phyloP scores from a whole-genome alignment of 2,888 invertebrate species.

The Amblyjoppa fuscipennis region DNA sequence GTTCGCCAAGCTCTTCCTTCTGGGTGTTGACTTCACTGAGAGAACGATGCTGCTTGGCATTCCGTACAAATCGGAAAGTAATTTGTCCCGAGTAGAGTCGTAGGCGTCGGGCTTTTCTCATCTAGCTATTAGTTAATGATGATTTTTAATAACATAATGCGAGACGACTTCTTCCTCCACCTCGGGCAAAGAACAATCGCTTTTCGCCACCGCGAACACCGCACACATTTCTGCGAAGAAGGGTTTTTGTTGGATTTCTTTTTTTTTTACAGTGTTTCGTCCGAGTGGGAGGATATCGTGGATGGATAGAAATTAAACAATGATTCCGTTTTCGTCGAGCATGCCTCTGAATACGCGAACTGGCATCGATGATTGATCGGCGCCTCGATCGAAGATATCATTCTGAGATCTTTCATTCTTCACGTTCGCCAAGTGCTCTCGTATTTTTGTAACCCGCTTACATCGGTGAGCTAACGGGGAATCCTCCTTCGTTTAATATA shows the following conservation, averaged over 20 bases:
- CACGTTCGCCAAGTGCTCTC: background rate
- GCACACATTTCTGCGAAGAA: background rate
- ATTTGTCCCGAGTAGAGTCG: conserved; percentile 39
- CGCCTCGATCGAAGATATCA: background rate
- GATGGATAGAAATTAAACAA: background rate
- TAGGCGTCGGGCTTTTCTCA: conserved; percentile 6
- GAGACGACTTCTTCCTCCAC: conserved; percentile 11
- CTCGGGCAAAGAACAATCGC: conserved; percentile 25
- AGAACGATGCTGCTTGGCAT: background rate
- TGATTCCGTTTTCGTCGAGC: background rate
- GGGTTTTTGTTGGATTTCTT: background rate
- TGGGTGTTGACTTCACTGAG: conserved; percentile 8
- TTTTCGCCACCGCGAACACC: background rate
- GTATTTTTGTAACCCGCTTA: background rate
- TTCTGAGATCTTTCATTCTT: background rate
- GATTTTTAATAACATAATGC: conserved; percentile 69
- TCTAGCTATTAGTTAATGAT: conserved; percentile 70
- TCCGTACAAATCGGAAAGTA: conserved; percentile 48
- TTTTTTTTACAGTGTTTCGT: background rate
- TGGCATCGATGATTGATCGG: background rate
- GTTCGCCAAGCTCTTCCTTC: background rate
- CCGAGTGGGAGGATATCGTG: background rate
- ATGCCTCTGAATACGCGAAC: background rate
- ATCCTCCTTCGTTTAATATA: background rate
- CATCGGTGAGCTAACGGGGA: background rate